Conservation (phyloP, 2,797 vertebrate genomes). For the Chaetophractus vellerosus region DNA sequence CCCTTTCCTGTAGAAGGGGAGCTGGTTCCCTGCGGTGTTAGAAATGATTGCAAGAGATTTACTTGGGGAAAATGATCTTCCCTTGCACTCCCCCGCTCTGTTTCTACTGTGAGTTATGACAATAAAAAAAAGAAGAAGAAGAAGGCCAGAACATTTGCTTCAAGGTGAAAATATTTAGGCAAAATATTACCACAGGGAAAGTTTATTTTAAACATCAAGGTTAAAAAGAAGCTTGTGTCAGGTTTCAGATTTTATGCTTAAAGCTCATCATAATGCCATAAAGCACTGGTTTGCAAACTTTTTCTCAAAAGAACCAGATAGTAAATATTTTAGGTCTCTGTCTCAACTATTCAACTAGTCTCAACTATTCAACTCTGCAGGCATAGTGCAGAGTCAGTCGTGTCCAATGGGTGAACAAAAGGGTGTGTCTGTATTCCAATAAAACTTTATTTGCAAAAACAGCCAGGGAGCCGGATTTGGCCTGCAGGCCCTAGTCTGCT, state of each 20-base stretch:
- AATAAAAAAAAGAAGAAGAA: background rate
- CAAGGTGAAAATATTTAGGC: slow-evolving; percentile 80
- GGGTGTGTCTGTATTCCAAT: too few relatives aligned
- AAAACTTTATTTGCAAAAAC: background rate
- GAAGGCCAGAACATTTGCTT: slow-evolving; percentile 70
- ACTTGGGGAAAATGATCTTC: slow-evolving; percentile 69
- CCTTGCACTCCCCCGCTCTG: background rate
- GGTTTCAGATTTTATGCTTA: slow-evolving; percentile 39
- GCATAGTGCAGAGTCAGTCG: background rate
- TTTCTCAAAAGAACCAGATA: background rate
- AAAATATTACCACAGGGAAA: slow-evolving; percentile 69
- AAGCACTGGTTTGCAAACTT: background rate
- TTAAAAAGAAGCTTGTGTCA: slow-evolving; percentile 52
- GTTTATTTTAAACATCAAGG: slow-evolving; percentile 75
- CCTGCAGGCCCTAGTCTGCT: too few relatives aligned
- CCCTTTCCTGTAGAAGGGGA: slow-evolving; percentile 66
- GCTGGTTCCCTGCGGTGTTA: slow-evolving; percentile 64
- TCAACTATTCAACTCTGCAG: background rate
- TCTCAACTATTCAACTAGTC: background rate
- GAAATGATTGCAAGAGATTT: slow-evolving; percentile 71
- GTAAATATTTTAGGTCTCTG: slow-evolving; percentile 60
- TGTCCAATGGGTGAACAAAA: background rate
- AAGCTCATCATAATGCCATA: background rate
- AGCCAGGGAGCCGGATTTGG: background rate
- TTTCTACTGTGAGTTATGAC: slow-evolving; percentile 73